Evolutionary conservation across 2,113 vertebrate species (phyloP).

Genomic region (Baryphthengus martii): DNA sequence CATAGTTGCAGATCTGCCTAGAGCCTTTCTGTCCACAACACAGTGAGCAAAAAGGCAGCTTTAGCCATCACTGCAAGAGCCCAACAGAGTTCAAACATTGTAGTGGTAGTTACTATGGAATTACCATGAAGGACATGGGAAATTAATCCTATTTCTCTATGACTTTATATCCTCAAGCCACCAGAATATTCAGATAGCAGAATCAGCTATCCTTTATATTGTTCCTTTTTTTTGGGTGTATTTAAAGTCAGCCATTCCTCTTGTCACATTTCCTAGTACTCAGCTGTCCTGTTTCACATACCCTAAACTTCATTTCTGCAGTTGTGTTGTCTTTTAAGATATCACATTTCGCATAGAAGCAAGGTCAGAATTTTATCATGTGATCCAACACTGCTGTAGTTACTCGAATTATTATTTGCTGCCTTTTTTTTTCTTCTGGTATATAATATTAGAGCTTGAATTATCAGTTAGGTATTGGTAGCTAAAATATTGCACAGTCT

Average conservation of each 20-base stretch:
- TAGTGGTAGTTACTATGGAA: neutral
- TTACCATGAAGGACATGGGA: neutral
- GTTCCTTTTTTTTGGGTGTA: neutral
- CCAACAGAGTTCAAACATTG: neutral
- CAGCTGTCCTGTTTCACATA: neutral
- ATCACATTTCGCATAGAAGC: neutral
- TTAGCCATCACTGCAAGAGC: accelerated
- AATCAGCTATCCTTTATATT: neutral
- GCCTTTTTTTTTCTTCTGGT: neutral
- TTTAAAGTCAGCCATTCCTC: neutral
- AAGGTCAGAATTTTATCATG: neutral
- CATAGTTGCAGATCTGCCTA: neutral
- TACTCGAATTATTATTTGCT: neutral
- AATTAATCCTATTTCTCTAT: neutral
- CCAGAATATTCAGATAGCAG: neutral
- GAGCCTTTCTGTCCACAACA: neutral
- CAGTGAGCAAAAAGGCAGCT: neutral
- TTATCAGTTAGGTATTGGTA: neutral
- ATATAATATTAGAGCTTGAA: neutral
- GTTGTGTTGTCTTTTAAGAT: neutral
- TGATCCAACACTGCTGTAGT: neutral
- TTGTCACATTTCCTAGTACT: neutral
- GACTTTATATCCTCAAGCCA: neutral
- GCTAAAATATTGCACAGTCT: neutral
- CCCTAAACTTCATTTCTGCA: neutral